Evolutionary conservation across 2,113 vertebrate species (phyloP), one percentile per base, ranked within the genome.

Genomic region (Hippocampus mohnikei): DNA sequence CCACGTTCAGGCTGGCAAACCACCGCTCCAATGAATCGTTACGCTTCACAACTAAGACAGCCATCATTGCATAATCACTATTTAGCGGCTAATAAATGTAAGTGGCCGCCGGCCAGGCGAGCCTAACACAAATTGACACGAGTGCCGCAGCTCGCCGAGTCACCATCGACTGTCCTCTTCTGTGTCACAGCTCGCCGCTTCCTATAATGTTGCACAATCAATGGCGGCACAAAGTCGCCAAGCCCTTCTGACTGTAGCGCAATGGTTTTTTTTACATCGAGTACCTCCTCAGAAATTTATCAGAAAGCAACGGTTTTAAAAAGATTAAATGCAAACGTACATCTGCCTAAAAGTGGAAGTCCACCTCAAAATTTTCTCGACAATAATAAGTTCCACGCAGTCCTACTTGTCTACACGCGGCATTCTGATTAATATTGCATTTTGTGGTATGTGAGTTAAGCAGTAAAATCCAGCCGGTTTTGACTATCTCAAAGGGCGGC

Each of bases 191-290:
- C 46, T 53, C 70, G 52, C 8, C 42, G 70, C 61, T 27, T 66
- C 56, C 59, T 55, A 55, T 69, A 73, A 73, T 67, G 62, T 52
- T 41, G 69, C 74, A 50, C 67, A 76, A 78, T 80, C 72, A 2
- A 84, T 81, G 83, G 41, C 25, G 69, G 69, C 76, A 69, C 44
- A 66, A 68, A 83, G 75, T 74, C 71, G 44, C 27, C 53, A 55
- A 21, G 59, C 62, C 73, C 69, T 74, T 66, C 46, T 40, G 9
- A 11, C 48, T 52, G 16, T 50, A 0, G 48, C 18, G 48, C 18
- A n/a, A 8, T 8, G 50, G 50, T 48, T 48, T 5, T 52, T 52
- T 52, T 52, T 52, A 52, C 50, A n/a, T n/a, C 50, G 21, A 52
- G 50, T 52, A 21, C 8, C 3, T 7, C 7, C 20, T 52, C 20